Conservation (phyloP, 1,140 invertebrate genomes). For the Acromyrmex echinatior region DNA sequence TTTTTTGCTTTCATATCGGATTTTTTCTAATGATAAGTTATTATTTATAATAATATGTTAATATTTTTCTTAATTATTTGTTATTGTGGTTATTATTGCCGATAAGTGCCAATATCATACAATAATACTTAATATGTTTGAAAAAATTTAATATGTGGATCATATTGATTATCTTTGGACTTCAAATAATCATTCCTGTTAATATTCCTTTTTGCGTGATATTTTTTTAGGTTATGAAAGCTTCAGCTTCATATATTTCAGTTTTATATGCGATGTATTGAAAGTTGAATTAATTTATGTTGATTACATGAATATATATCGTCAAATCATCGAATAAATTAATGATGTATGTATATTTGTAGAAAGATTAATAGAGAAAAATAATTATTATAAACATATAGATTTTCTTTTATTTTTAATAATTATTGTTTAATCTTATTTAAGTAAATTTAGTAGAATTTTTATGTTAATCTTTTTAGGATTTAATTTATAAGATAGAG, state of each 20-base stretch:
- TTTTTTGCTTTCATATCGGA: not conserved
- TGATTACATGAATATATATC: not conserved
- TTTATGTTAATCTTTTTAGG: not conserved
- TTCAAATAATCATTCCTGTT: not conserved
- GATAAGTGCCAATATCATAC: not conserved
- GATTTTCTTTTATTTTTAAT: not conserved
- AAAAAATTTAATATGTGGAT: not conserved
- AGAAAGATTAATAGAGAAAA: slow-evolving; percentile 12
- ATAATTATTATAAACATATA: not conserved
- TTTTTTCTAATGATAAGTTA: not conserved
- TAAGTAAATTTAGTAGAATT: not conserved
- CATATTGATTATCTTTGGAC: not conserved
- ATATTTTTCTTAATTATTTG: too few species aligned
- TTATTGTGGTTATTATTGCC: not conserved
- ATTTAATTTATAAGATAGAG: not conserved
- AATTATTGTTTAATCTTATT: not conserved
- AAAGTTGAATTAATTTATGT: not conserved
- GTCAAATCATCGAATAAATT: not conserved
- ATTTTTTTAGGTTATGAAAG: slow-evolving; percentile 51
- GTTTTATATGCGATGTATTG: slow-evolving; percentile 54
- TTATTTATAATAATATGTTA: not conserved
- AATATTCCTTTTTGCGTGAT: not conserved
- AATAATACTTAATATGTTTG: not conserved
- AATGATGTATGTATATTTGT: slow-evolving; percentile 8
- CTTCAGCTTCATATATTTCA: slow-evolving; percentile 57